phyloP scores from a whole-genome alignment of 2,797 vertebrate species.

The Craterocephalus amniculus region DNA sequence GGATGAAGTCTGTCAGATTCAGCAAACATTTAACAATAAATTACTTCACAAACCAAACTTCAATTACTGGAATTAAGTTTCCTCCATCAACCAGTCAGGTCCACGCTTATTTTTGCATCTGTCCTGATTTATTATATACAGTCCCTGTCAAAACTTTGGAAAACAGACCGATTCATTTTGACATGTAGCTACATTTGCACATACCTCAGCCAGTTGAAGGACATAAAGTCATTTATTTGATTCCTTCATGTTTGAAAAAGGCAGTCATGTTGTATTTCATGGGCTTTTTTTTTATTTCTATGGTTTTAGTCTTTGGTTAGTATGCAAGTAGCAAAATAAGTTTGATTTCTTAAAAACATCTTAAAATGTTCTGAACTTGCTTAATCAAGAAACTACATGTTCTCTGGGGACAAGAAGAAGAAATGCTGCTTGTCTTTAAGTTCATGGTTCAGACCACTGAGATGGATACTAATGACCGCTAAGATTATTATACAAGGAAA shows the following conservation, averaged over 20 bases:
- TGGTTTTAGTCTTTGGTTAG: neutral
- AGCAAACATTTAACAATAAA: neutral
- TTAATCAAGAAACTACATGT: conserved; percentile 22
- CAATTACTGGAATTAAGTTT: neutral
- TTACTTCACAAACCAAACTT: neutral
- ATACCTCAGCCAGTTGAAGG: neutral
- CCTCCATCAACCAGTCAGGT: neutral
- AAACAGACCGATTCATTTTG: neutral
- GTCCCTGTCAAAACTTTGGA: neutral
- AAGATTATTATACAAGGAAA: conserved; percentile 24
- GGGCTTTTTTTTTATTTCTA: neutral
- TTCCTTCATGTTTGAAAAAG: conserved; percentile 1
- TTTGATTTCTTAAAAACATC: neutral
- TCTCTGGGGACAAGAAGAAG: conserved; percentile 1
- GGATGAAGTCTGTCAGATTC: conserved; percentile 24
- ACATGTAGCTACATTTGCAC: neutral
- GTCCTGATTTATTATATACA: neutral
- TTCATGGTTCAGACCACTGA: conserved; percentile 13
- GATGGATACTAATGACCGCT: conserved; percentile 39
- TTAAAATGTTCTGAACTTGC: conserved; percentile 22
- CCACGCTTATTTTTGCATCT: neutral
- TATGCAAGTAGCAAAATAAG: neutral
- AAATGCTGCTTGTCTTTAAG: conserved; percentile 36
- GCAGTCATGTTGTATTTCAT: neutral
- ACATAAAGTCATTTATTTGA: neutral